Evolutionary conservation across 1,140 invertebrate genomes (phyloP), one percentile per base, ranked within the genome.

Genomic region (Lerema accius): DNA sequence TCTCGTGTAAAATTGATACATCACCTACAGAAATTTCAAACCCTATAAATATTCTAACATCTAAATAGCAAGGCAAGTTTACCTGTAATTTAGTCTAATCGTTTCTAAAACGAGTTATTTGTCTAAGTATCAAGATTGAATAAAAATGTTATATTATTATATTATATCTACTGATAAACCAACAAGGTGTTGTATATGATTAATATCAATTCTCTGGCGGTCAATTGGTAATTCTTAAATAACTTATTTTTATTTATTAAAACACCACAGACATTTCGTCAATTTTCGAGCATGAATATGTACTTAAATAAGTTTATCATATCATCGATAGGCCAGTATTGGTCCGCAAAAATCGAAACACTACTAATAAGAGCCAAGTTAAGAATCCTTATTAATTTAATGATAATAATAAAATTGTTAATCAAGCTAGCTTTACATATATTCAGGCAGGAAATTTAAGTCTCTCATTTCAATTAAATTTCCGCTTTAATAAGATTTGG

Each of bases 81-180:
- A 79, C 75, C 71, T 82, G 76, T 79, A 75, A 66, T 56, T 14
- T 65, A 40, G 37, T 68, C 69, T 68, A 70, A 39, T 58, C 37
- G 46, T 62, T 50, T 49, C 59, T 50, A 62, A 42, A 51, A 28
- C 45, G 35, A 15, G 10, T 51, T 32, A 50, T 62, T 42, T 14
- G 14, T 51, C 35, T 56, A 56, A 16, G 37, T 43, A 35, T 45
- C 42, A 58, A 43, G 14, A 35, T 19, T 46, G 15, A 17, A 58
- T 46, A 35, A 35, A 32, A 35, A 15, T 32, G n/a, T 28, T 23
- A 7, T 15, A 43, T 1, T 43, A 15, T 13, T 39, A 40, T 53
- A 26, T n/a, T n/a, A n/a, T n/a, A n/a, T n/a, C n/a, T n/a, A n/a
- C n/a, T n/a, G n/a, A n/a, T n/a, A n/a, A 37, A 40, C n/a, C 11